Evolutionary conservation across 2,113 vertebrate species (phyloP).

Genomic region (Boulengeromyrus knoepffleri): DNA sequence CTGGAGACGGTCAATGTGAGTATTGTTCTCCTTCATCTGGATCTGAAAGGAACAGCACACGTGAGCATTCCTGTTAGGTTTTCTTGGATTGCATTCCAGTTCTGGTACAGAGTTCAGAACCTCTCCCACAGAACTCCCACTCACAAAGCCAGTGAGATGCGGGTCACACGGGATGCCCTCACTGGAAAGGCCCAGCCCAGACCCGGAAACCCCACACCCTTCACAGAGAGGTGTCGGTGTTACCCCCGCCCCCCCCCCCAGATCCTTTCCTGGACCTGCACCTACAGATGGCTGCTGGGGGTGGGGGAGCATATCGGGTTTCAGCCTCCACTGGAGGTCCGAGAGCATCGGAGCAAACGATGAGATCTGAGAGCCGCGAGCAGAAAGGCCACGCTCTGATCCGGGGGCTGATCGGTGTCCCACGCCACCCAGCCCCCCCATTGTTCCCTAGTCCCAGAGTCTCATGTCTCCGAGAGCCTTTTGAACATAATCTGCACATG

Average conservation of each 20-base stretch:
- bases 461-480: slow-evolving; percentile 9
- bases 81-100: neutral
- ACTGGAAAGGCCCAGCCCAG: neutral
- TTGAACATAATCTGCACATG: slow-evolving; percentile 25
- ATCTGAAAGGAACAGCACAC: neutral
- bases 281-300: neutral
- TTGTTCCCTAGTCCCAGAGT: slow-evolving; percentile 30
- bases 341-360: neutral
- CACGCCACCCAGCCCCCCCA: slow-evolving; percentile 14
- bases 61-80: neutral
- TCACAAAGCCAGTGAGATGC: neutral
- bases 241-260: neutral
- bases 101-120: neutral
- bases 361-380: neutral
- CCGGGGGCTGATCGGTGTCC: slow-evolving; percentile 39
- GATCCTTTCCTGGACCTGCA: neutral
- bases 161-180: neutral
- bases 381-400: slow-evolving; percentile 56
- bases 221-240: neutral
- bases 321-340: neutral
- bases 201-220: neutral
- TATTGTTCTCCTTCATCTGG: slow-evolving; percentile 25
- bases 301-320: neutral
- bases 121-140: neutral
- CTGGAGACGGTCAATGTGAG: slow-evolving; percentile 90